phyloP scores from a whole-genome alignment of 2,888 invertebrate genomes.

The Gari tellinella region DNA sequence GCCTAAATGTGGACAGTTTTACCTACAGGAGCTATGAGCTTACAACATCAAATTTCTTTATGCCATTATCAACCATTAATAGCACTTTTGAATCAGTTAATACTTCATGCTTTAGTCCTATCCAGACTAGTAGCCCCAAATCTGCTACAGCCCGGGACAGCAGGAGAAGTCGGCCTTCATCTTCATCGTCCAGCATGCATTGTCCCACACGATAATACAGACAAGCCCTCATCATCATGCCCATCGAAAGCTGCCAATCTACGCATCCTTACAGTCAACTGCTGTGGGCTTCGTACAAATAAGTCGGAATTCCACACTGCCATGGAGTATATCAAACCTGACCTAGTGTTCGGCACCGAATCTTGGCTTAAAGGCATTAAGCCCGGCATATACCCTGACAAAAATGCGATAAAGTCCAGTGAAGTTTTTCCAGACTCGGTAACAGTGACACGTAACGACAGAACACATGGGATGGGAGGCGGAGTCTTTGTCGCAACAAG shows the following conservation, averaged over 20 bases:
- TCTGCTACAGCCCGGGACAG: no score
- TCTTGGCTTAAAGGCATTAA: slow-evolving; percentile 32
- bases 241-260: slow-evolving; percentile 12
- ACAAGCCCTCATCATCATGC: no score
- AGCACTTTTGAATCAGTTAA: slow-evolving; percentile 8
- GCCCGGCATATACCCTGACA: slow-evolving; percentile 26
- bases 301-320: slow-evolving; percentile 16
- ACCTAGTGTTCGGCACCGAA: slow-evolving; percentile 26
- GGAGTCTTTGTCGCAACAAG: slow-evolving; percentile 22
- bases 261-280: slow-evolving; percentile 18
- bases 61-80: background rate
- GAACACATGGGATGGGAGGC: slow-evolving; percentile 18
- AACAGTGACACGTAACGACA: slow-evolving; percentile 24
- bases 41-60: slow-evolving; percentile 11
- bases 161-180: no score
- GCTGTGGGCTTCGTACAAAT: slow-evolving; percentile 15
- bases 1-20: slow-evolving; percentile 21
- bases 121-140: slow-evolving; percentile 29
- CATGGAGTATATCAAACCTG: slow-evolving; percentile 24
- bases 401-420: slow-evolving; percentile 14
- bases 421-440: slow-evolving; percentile 16
- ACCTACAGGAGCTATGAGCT: slow-evolving; percentile 37
- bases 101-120: slow-evolving; percentile 21
- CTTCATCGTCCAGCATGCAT: no score
- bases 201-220: no score